A percentile compares a stretch with the other conserved stretches of the same genome.
phyloP scores from a whole-genome alignment of 2,113 vertebrate species.

The Isichthys henryi region DNA sequence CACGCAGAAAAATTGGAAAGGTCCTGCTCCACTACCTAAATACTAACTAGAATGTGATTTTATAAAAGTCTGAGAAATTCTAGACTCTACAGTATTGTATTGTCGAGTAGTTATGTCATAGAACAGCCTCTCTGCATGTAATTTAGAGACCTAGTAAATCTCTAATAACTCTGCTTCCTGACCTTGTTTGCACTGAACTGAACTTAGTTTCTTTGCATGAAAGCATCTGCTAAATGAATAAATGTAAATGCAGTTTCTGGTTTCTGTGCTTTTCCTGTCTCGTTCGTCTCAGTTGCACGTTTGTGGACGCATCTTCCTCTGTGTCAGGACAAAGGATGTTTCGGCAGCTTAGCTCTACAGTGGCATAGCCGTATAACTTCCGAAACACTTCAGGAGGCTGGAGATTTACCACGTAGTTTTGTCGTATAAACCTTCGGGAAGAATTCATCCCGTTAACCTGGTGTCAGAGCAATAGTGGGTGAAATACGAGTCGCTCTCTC shows the following conservation, averaged over 20 bases:
- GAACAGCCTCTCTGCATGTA: neutral
- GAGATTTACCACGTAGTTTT: conserved; percentile 36
- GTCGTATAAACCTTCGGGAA: conserved; percentile 30
- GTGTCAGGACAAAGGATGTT: conserved; percentile 4
- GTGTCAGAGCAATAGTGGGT: conserved; percentile 40
- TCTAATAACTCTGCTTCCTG: neutral
- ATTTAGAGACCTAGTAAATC: neutral
- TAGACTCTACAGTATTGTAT: neutral
- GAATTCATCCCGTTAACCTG: conserved; percentile 29
- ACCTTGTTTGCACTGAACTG: neutral
- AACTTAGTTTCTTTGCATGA: neutral
- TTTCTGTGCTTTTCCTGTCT: neutral
- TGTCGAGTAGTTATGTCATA: neutral
- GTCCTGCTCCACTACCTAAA: neutral
- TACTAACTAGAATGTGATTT: neutral
- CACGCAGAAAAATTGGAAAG: neutral
- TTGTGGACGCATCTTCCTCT: neutral
- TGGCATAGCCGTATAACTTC: conserved; percentile 31
- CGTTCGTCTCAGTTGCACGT: neutral
- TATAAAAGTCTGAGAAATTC: neutral
- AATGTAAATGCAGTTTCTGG: neutral
- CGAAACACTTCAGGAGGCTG: conserved; percentile 30
- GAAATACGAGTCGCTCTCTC: conserved; percentile 33
- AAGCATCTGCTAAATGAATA: neutral
- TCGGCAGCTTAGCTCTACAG: conserved; percentile 5